Base-by-base conservation (phyloP, 1,140 invertebrate genomes). In the Bicyclus anynana region DNA sequence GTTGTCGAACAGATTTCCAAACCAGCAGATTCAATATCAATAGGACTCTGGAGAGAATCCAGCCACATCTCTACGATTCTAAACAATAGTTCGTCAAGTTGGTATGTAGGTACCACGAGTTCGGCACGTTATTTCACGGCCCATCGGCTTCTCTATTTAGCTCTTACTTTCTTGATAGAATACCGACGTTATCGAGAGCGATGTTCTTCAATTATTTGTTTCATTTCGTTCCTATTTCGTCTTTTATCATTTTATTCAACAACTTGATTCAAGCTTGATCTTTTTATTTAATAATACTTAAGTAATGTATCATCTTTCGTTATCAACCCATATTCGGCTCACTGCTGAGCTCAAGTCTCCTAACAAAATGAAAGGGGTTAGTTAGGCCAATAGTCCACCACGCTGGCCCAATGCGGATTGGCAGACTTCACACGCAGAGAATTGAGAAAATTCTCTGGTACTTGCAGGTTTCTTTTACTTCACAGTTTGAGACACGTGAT, bases 1-100 rank as follows among this genome's bases (percentile, higher is more conserved):
- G 47, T 33, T 61, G 53, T 29, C 21, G 51, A 65, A 67, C 65
- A 50, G 55, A 59, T 61, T 58, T 55, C 37, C 54, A 63, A 66
- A 52, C 33, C 56, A 54, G 58, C 50, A 50, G 53, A 66, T 60
- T 53, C 59, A 59, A 67, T 65, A 68, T 71, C 61, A 65, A 65
- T 57, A 62, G 49, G 49, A 40, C 20, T 49, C 44, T 33, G 29
- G 38, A 50, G 54, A 47, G 55, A 53, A 33, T 46, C 40, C 47
- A 40, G 51, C 40, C 57, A 49, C 60, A 57, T 58, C 62, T 69
- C 53, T 49, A 52, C 62, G 68, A 71, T 67, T 64, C 74, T 77
- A 78, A 75, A 84, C 75, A 84, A 79, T 82, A 79, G 70, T 79
- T 82, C 74, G 79, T 87, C 77, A 82, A 77, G 69, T 74, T 62